Conservation (phyloP, 2,113 vertebrate species). For the Gallinago paraguaiae region DNA sequence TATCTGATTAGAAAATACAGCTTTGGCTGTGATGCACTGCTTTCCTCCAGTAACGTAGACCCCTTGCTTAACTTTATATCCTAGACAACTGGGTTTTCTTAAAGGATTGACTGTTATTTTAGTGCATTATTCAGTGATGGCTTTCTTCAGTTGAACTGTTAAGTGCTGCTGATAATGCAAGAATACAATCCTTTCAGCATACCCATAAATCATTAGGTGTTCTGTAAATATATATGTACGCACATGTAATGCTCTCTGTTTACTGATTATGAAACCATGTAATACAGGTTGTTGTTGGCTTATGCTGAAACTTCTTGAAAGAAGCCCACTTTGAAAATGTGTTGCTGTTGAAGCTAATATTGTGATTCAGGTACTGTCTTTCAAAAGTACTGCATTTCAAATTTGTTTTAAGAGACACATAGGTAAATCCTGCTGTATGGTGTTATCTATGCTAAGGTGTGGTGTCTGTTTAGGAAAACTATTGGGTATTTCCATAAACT, state of each 20-base stretch:
- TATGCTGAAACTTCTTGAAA: conserved; percentile 89
- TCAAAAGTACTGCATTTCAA: conserved; percentile 84
- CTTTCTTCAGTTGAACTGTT: conserved; percentile 20
- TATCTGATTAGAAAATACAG: conserved; percentile 9
- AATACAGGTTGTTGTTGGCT: conserved; percentile 90
- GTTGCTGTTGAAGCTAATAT: conserved; percentile 90
- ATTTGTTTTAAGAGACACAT: conserved; percentile 79
- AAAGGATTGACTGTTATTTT: conserved; percentile 69
- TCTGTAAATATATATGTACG: conserved; percentile 78
- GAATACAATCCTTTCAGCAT: conserved; percentile 71
- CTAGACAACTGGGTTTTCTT: conserved; percentile 72
- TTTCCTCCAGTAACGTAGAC: conserved; percentile 78
- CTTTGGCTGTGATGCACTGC: conserved; percentile 52
- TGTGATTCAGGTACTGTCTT: conserved; percentile 89
- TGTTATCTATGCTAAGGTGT: conserved; percentile 74
- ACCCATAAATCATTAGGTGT: conserved; percentile 72
- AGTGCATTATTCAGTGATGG: conserved; percentile 62
- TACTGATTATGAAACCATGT: conserved; percentile 90
- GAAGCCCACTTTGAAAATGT: conserved; percentile 89
- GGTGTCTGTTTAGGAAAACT: conserved; percentile 70
- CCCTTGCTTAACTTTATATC: conserved; percentile 81
- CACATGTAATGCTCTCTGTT: conserved; percentile 82
- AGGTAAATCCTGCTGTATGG: conserved; percentile 76
- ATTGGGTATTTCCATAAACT: conserved; percentile 68
- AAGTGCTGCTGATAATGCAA: conserved; percentile 49